A percentile compares a stretch with the other conserved stretches of the same genome.
Evolutionary conservation across 2,888 invertebrate species (phyloP).

Genomic region (Carabus problematicus): DNA sequence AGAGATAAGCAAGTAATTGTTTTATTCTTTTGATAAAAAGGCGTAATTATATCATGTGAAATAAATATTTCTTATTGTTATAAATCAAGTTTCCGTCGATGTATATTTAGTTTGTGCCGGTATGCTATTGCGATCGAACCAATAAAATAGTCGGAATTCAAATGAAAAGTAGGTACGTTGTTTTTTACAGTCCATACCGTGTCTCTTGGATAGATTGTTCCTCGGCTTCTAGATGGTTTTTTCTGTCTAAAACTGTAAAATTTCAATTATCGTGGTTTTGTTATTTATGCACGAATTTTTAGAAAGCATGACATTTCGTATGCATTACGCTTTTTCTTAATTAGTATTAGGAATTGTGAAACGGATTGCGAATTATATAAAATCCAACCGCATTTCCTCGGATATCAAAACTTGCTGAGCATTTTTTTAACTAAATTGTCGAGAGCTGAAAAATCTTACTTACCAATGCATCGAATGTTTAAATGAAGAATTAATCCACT

Average conservation of each 20-base stretch:
- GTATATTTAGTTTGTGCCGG: too few relatives aligned
- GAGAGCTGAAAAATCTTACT: too few relatives aligned
- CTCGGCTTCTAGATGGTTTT: slow-evolving; percentile 2
- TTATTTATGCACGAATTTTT: slow-evolving; percentile 39
- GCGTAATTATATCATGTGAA: too few relatives aligned
- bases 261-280: slow-evolving; percentile 39
- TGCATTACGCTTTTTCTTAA: slow-evolving; percentile 39
- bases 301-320: slow-evolving; percentile 36
- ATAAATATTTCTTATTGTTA: too few relatives aligned
- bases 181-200: neutral
- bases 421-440: too few relatives aligned
- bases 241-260: slow-evolving; percentile 37
- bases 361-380: slow-evolving; percentile 30
- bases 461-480: too few relatives aligned
- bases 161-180: slow-evolving; percentile 1
- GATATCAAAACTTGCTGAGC: too few relatives aligned
- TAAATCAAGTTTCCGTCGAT: too few relatives aligned
- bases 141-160: neutral
- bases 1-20: too few relatives aligned
- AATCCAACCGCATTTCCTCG: slow-evolving; percentile 23
- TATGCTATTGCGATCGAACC: too few relatives aligned
- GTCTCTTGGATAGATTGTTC: neutral
- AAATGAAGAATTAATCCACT: too few relatives aligned
- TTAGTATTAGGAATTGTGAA: slow-evolving; percentile 35
- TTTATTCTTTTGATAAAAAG: too few relatives aligned